These are phyloP conservation scores for Hemibates koningsi DNA, from an alignment of 2,113 vertebrate species.

Conservation along the genomic window DNA sequence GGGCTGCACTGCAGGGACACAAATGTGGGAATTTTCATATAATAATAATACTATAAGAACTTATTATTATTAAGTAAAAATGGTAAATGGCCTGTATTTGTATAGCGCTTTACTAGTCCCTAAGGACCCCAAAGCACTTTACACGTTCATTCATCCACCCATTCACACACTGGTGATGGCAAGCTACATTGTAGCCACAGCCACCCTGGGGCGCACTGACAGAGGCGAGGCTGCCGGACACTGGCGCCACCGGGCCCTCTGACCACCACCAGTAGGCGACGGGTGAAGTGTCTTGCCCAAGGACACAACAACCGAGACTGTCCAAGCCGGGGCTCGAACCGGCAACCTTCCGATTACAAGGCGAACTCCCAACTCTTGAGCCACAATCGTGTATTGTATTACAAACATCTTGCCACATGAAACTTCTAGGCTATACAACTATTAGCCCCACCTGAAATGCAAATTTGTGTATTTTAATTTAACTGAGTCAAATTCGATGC, in stretches of 20 bases:
- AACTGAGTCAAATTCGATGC: neutral
- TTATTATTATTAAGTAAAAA: neutral
- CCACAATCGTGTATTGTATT: neutral
- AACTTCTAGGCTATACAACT: neutral
- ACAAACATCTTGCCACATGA: neutral
- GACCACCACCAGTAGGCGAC: neutral
- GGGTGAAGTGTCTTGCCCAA: neutral
- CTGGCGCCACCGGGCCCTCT: neutral
- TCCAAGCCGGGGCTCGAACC: neutral
- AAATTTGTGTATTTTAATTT: neutral
- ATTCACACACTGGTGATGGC: neutral
- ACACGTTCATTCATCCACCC: neutral
- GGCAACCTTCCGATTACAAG: neutral
- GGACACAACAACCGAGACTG: fast-evolving
- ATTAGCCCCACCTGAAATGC: neutral
- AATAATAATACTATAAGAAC: neutral
- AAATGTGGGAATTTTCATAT: neutral
- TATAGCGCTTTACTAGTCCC: neutral
- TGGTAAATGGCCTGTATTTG: neutral
- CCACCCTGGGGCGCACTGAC: neutral
- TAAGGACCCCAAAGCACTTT: neutral
- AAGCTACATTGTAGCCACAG: neutral
- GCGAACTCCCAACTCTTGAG: neutral
- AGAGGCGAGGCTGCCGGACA: neutral
- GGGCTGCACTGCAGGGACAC: conserved; percentile 77